phyloP scores from a whole-genome alignment of 2,888 invertebrate genomes.

The Napeogenes inachia region DNA sequence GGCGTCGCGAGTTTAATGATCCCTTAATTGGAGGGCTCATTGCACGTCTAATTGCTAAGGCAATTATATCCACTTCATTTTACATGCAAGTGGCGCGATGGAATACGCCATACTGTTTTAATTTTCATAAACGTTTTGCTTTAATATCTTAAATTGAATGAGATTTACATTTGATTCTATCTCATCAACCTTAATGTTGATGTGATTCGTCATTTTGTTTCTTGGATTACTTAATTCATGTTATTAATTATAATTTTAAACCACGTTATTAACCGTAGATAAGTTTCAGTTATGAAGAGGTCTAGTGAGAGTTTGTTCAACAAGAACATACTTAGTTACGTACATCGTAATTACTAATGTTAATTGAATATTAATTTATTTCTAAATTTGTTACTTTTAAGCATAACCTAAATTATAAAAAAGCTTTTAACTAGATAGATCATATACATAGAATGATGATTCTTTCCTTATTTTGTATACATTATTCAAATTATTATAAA shows the following conservation, averaged over 20 bases:
- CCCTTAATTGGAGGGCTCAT: constrained; percentile 41
- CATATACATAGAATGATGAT: no score
- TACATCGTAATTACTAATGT: no score
- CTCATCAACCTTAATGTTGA: constrained; percentile 7
- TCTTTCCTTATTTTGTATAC: no score
- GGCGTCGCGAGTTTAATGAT: constrained; percentile 36
- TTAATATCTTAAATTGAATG: constrained; percentile 8
- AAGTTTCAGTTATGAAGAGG: no score
- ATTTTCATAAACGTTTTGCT: constrained; percentile 7
- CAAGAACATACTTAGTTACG: no score
- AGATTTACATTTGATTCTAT: constrained; percentile 8
- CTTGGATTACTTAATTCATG: constrained; percentile 7
- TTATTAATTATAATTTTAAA: not conserved
- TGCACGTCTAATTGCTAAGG: constrained; percentile 41
- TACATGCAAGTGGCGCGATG: constrained; percentile 36
- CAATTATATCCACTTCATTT: constrained; percentile 43
- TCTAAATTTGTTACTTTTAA: no score
- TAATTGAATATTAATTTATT: no score
- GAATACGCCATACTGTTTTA: constrained; percentile 14
- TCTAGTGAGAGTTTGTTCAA: no score
- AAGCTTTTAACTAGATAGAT: no score
- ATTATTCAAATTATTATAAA: no score
- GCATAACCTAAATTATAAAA: no score
- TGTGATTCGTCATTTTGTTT: constrained; percentile 7
- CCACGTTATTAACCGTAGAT: no score